phyloP scores from a whole-genome alignment of 2,113 vertebrate genomes.

The Grus americana region DNA sequence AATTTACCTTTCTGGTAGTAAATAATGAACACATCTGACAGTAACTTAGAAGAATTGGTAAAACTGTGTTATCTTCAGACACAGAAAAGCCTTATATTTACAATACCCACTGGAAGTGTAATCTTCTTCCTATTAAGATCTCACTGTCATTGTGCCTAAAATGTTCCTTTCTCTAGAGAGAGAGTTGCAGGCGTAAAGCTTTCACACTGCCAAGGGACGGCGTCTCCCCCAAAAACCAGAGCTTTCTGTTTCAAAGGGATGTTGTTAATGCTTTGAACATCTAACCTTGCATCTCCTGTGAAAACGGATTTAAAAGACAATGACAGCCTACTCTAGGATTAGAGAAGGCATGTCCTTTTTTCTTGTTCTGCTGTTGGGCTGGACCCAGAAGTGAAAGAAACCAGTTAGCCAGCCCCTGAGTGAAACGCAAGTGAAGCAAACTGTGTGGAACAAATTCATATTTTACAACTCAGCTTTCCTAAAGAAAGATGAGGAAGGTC shows the following conservation, averaged over 20 bases:
- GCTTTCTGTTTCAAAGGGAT: background rate
- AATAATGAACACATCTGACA: background rate
- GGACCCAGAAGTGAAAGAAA: background rate
- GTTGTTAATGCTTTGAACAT: background rate
- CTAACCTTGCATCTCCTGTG: background rate
- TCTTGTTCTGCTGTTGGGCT: background rate
- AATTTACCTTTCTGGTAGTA: background rate
- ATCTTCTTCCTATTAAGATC: slow-evolving; percentile 1
- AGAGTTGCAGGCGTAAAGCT: background rate
- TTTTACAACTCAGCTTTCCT: background rate
- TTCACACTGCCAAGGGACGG: background rate
- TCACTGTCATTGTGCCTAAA: background rate
- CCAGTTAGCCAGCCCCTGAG: background rate
- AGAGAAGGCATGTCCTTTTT: background rate
- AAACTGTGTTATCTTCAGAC: background rate
- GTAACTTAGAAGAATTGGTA: background rate
- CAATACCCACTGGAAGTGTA: background rate
- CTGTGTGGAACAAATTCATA: background rate
- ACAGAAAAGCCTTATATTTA: background rate
- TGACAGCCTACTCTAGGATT: background rate
- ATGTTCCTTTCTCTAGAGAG: background rate
- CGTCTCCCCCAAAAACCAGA: background rate
- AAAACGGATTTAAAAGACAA: background rate
- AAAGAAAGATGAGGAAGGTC: background rate
- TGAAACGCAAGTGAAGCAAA: background rate